Evolutionary conservation across 2,888 invertebrate species (phyloP).

Genomic region (Dicyrtoma fusca): DNA sequence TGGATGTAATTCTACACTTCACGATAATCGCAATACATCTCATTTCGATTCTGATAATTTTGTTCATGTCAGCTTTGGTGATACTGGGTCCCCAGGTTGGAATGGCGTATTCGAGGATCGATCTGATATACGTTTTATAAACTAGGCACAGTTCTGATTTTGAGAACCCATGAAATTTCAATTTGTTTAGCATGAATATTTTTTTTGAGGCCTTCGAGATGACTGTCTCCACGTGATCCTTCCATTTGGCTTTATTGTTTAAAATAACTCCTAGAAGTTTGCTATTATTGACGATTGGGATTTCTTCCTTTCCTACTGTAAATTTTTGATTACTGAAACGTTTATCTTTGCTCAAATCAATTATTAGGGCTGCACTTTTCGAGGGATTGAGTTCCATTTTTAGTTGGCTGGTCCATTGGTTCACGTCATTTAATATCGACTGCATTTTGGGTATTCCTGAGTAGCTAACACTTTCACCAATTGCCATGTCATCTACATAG

Average conservation of each 20-base stretch:
- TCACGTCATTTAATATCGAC: background rate
- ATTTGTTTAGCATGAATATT: too few species aligned
- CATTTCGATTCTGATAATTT: too few species aligned
- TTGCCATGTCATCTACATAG: background rate
- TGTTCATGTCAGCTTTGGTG: too few species aligned
- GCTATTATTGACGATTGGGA: background rate
- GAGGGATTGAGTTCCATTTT: background rate
- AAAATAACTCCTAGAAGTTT: background rate
- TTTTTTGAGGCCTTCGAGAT: background rate
- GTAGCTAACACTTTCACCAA: background rate
- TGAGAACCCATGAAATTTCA: too few species aligned
- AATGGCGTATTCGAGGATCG: too few species aligned
- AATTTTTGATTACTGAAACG: background rate
- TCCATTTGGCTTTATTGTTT: background rate
- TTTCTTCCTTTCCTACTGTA: background rate
- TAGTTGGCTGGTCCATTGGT: background rate
- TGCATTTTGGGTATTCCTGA: background rate
- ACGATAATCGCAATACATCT: too few species aligned
- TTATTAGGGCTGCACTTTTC: background rate
- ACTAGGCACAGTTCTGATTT: too few species aligned
- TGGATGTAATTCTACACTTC: too few species aligned
- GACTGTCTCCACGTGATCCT: background rate
- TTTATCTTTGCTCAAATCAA: background rate
- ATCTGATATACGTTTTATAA: too few species aligned
- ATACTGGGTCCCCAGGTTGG: too few species aligned